Evolutionary conservation across 2,797 vertebrate species (phyloP), one percentile per base, ranked within the genome.

Genomic region (Clarias platycephalus): DNA sequence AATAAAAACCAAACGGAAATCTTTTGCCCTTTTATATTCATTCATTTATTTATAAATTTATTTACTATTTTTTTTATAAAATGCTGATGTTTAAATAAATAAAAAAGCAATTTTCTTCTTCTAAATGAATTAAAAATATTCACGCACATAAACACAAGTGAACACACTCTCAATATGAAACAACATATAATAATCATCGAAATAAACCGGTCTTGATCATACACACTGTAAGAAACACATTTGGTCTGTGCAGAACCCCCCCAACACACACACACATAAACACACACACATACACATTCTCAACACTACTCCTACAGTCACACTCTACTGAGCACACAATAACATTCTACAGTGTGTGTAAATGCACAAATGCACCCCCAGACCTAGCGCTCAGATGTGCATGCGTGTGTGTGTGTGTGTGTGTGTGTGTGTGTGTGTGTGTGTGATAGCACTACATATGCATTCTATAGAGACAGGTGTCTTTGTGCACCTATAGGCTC

Each of bases 271-370:
- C 86, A 85, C 8, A 24, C 68, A 71, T n/a, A n/a, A n/a, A n/a
- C 87, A 87, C 67, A 80, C 84, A 89, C 89, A 85, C 86, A 85
- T 3, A 24, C 68, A 71, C 34, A 12, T 24, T 24, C 7, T 57
- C 37, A 20, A 31, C 44, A 70, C 44, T 74, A 74, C 40, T 40
- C 34, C 37, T 70, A 28, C 13, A 53, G 22, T 44, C 37, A 44
- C 37, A 15, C 37, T 71, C 34, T 20, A 53, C 60, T 1, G 72
- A 86, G 92, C 90, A 91, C 92, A 92, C 74, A 40, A 70, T 40
- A 70, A 77, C 82, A 86, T 86, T 87, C 85, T 77, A 72, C 76
- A 87, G 83, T 87, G 81, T 80, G 83, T 83, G 81, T 40, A 84
- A 68, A 40, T 63, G 44, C 44, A 88, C 55, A 82, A 76, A 70